Evolutionary conservation across 2,113 vertebrate species (phyloP), one percentile per base, ranked within the genome.

Genomic region (Gymnarchus niloticus): DNA sequence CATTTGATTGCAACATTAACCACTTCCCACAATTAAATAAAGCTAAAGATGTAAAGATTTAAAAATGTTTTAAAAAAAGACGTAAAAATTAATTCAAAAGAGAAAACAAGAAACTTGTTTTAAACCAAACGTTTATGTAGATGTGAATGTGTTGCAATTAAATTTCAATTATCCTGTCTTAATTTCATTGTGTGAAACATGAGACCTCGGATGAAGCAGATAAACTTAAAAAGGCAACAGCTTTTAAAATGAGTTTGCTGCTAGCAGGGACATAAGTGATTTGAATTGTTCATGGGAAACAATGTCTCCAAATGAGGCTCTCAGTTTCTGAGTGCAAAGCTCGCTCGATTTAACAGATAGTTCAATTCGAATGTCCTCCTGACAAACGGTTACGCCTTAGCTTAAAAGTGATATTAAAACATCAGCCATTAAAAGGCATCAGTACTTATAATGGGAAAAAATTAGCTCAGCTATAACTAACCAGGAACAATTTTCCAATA

Each of bases 361-460:
- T 89, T 88, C 86, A 87, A 87, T 88, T 90, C 86, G 86, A 89
- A 89, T 56, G 69, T 76, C 69, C 76, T 46, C 12, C 44, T 2
- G 17, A 23, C 76, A 21, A 78, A 46, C 57, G 7, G 73, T 77
- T 48, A 77, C 91, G 88, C 90, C 87, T 54, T 61, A 28, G 28
- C 37, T 76, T 23, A 92, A 89, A 89, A 90, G 89, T 92, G 90
- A 93, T 92, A 88, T 89, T 91, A 93, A 93, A 90, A 95, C 93
- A 89, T 89, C 91, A 86, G 90, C 89, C 92, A 95, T 93, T 93
- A 94, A 89, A 83, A 84, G 88, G 81, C 90, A 89, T 89, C 86
- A 86, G 88, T 85, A 56, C 86, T 87, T 89, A 85, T 28, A 90
- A 89, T 84, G 87, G 65, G 69, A 76, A 87, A 84, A 87, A 89